A percentile compares a stretch with the other conserved stretches of the same genome.
phyloP scores from a whole-genome alignment of 2,888 invertebrate species.

The Leistus spinibarbis region DNA sequence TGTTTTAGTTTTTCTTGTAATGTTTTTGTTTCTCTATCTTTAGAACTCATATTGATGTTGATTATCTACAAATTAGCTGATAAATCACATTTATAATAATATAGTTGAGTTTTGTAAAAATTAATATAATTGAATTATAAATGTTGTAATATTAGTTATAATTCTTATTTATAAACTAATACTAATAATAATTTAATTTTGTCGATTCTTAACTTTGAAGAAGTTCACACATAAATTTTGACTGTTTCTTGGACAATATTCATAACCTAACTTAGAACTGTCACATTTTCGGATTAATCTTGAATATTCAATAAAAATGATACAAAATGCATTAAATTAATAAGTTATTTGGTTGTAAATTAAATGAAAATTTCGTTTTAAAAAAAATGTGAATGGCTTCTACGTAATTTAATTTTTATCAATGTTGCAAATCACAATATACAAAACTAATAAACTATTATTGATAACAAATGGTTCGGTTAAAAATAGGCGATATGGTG shows the following conservation, averaged over 20 bases:
- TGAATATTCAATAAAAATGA: no score
- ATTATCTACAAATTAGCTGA: no score
- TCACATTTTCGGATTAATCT: no score
- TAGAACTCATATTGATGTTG: slow-evolving; percentile 69
- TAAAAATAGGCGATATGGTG: background rate
- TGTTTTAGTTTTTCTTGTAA: slow-evolving; percentile 76
- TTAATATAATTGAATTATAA: no score
- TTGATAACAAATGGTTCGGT: background rate
- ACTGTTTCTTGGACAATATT: background rate
- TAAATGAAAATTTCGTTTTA: no score
- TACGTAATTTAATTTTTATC: no score
- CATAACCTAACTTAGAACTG: background rate
- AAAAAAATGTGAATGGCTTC: no score
- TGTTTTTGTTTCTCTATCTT: slow-evolving; percentile 72
- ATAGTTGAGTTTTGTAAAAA: background rate
- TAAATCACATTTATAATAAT: background rate
- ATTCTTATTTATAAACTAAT: no score
- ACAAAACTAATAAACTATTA: background rate
- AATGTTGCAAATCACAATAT: background rate
- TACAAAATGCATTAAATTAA: no score
- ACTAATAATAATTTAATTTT: no score
- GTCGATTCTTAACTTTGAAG: background rate
- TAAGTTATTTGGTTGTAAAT: no score
- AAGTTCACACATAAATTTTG: background rate
- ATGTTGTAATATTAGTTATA: no score